phyloP scores from a whole-genome alignment of 2,113 vertebrate species.

The Mustela lutreola region DNA sequence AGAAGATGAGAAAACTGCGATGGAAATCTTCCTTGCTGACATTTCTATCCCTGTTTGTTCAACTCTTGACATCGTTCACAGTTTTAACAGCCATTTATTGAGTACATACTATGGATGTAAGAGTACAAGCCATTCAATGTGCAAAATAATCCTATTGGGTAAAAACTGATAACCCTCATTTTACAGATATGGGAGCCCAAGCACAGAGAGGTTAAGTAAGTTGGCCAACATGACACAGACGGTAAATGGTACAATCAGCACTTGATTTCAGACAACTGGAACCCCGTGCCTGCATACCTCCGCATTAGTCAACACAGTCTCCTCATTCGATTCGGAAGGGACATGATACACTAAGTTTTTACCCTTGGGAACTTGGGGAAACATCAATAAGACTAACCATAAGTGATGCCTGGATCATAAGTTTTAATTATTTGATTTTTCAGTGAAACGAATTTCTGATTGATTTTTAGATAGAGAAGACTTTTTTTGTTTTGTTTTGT shows the following conservation, averaged over 20 bases:
- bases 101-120: not conserved
- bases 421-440: not conserved
- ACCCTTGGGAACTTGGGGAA: not conserved
- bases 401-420: not conserved
- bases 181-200: not conserved
- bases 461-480: not conserved
- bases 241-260: too few species aligned
- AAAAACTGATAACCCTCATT: not conserved
- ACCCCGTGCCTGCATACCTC: rapidly evolving
- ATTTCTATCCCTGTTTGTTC: not conserved
- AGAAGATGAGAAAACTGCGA: not conserved
- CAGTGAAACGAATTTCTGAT: not conserved
- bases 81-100: not conserved
- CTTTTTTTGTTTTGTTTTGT: too few species aligned
- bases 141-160: not conserved
- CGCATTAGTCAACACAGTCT: rapidly evolving
- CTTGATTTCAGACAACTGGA: not conserved
- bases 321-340: not conserved
- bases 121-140: not conserved
- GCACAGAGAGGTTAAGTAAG: not conserved
- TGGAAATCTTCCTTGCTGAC: not conserved
- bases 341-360: rapidly evolving
- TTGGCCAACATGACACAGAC: not conserved
- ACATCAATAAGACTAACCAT: not conserved
- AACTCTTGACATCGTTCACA: not conserved